phyloP scores from a whole-genome alignment of 2,113 vertebrate species.

The Xenopus borealis region DNA sequence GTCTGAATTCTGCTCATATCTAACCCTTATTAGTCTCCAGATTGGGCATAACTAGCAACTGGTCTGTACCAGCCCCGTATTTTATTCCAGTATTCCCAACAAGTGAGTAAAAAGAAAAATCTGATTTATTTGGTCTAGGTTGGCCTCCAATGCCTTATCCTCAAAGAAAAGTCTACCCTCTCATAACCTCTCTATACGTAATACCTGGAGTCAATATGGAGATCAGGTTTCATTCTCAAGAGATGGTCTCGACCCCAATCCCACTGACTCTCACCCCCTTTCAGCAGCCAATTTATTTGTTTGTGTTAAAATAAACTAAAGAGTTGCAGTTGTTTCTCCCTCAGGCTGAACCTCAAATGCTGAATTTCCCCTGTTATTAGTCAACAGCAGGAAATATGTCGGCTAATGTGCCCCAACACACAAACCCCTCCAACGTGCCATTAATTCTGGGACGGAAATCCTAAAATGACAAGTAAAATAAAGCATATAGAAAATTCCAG shows the following conservation, averaged over 20 bases:
- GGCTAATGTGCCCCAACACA: not conserved
- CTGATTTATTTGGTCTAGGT: not conserved
- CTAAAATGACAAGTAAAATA: no score
- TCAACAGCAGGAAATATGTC: slow-evolving; percentile 37
- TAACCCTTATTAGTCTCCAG: no score
- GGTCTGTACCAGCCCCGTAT: no score
- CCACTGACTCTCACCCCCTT: slow-evolving; percentile 16
- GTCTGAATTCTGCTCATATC: no score
- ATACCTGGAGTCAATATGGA: slow-evolving; percentile 18
- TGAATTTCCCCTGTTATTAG: slow-evolving; percentile 35
- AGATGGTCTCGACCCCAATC: slow-evolving; percentile 15
- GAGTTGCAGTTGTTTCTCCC: not conserved
- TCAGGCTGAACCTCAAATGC: slow-evolving; percentile 26
- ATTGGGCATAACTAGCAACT: no score
- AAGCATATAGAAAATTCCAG: no score
- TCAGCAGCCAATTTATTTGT: slow-evolving; percentile 41
- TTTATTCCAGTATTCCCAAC: no score
- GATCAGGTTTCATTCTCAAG: slow-evolving; percentile 14
- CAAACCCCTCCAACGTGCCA: not conserved
- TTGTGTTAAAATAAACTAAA: slow-evolving; percentile 30
- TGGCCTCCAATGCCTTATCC: not conserved
- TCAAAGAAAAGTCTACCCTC: not conserved
- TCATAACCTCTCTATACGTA: not conserved
- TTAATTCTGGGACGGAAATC: no score
- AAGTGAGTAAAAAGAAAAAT: no score